Evolutionary conservation across 1,140 invertebrate genomes (phyloP), one percentile per base, ranked within the genome.

Genomic region (Anoplolepis gracilipes): DNA sequence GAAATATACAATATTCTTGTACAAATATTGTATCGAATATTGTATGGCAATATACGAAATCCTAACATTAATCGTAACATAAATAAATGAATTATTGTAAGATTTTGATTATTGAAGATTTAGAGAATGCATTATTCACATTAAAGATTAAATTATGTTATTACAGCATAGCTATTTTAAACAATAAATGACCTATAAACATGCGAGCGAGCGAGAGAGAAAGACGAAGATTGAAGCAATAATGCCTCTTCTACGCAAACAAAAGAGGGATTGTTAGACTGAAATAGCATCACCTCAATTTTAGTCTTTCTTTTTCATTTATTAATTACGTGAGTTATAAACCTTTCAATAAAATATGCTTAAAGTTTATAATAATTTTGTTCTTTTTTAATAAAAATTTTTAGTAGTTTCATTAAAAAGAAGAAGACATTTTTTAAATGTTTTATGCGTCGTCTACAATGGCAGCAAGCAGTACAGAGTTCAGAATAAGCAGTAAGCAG

Each of bases 151-250:
- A n/a, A n/a, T n/a, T n/a, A n/a, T 78, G 28, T 49, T n/a, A n/a
- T 49, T 33, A 28, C 28, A 16, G 30, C n/a, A 16, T 30, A 70
- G 13, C 2, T 36, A 19, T 49, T 10, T 30, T 46, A 33, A 65
- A 33, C 75, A 1, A 55, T 67, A 25, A 78, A 81, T 5, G 33
- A 81, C 4, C 30, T 13, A 70, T 55, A 69, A 79, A 69, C 22
- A 10, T 16, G 19, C 39, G n/a, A 10, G 22, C 49, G 30, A 81
- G 39, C 8, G 16, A 79, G 30, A 5, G 70, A 81, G 33, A 81
- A 33, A 39, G 42, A 78, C n/a, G 30, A n/a, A 70, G 49, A 70
- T 70, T 57, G 64, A 79, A 69, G 62, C 33, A 81, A 70, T 67
- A 67, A 36, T 36, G 30, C 10, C 33, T 61, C 36, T 42, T 62